phyloP scores from a whole-genome alignment of 2,888 invertebrate genomes.

The Venustoraphidia nigricollis region DNA sequence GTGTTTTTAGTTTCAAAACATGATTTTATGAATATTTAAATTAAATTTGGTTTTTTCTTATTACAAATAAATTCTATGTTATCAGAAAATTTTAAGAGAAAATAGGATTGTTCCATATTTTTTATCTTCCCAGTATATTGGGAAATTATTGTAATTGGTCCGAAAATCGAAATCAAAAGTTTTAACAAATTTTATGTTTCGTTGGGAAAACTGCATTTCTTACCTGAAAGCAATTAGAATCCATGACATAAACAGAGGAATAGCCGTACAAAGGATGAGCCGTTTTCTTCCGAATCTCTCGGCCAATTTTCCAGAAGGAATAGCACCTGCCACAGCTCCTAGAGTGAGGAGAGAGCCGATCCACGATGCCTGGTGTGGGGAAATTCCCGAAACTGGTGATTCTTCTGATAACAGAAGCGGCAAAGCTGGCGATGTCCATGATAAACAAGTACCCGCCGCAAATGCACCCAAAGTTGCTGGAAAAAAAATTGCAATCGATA shows the following conservation, averaged over 20 bases:
- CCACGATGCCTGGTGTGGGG: conserved; percentile 32
- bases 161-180: too few species aligned
- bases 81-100: background rate
- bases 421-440: conserved; percentile 41
- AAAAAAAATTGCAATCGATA: conserved; percentile 13
- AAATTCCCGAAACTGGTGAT: conserved; percentile 12
- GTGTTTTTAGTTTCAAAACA: too few species aligned
- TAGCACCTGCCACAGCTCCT: conserved; percentile 37
- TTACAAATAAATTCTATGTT: background rate
- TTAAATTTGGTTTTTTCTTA: too few species aligned
- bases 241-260: conserved; percentile 39
- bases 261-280: conserved; percentile 32
- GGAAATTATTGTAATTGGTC: too few species aligned
- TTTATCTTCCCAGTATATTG: too few species aligned
- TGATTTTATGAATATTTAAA: too few species aligned
- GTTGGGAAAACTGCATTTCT: conserved; percentile 8
- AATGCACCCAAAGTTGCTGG: conserved; percentile 41
- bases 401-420: conserved; percentile 24
- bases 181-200: too few species aligned
- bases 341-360: conserved; percentile 37
- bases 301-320: conserved; percentile 37
- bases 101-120: background rate
- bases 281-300: conserved; percentile 39
- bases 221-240: conserved; percentile 39
- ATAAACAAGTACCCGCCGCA: conserved; percentile 37